Evolutionary conservation across 2,888 invertebrate genomes (phyloP).

Genomic region (Thalpophila matura): DNA sequence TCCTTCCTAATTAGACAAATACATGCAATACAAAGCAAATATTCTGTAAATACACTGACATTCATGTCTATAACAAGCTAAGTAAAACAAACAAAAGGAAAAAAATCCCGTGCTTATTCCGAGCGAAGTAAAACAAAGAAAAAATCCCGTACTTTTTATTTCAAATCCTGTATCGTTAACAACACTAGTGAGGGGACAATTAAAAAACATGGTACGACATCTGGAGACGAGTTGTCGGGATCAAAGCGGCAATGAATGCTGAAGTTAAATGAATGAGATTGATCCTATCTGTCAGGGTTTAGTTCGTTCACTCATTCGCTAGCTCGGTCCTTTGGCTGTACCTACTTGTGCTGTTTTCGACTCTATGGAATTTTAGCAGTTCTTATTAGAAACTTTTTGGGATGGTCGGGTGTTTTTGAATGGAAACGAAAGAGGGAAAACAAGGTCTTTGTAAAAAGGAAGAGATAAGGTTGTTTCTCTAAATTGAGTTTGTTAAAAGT

Average conservation of each 20-base stretch:
- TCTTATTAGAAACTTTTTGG: slow-evolving; percentile 50
- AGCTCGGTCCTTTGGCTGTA: background rate
- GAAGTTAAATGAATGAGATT: slow-evolving; percentile 58
- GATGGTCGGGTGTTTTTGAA: slow-evolving; percentile 22
- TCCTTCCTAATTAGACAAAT: too few relatives aligned
- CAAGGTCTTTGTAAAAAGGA: slow-evolving; percentile 29
- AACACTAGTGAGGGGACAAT: slow-evolving; percentile 47
- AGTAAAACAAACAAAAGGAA: slow-evolving; percentile 10
- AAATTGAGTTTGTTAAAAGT: slow-evolving; percentile 53
- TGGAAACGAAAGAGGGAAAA: slow-evolving; percentile 30
- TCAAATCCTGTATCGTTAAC: slow-evolving; percentile 31
- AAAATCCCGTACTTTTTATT: slow-evolving; percentile 21
- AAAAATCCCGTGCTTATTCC: background rate
- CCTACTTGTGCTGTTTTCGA: slow-evolving; percentile 22
- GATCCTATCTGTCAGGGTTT: slow-evolving; percentile 51
- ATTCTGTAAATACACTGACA: background rate
- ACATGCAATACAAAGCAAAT: slow-evolving; percentile 2
- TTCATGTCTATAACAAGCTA: slow-evolving; percentile 20
- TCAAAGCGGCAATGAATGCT: slow-evolving; percentile 52
- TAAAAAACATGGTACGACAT: slow-evolving; percentile 57
- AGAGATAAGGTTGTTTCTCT: slow-evolving; percentile 40
- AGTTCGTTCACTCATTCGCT: slow-evolving; percentile 23
- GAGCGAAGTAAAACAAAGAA: slow-evolving; percentile 15
- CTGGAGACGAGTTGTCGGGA: slow-evolving; percentile 47
- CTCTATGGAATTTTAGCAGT: slow-evolving; percentile 50